Conservation (phyloP, 2,888 invertebrate genomes). For the Sesamia inferens region DNA sequence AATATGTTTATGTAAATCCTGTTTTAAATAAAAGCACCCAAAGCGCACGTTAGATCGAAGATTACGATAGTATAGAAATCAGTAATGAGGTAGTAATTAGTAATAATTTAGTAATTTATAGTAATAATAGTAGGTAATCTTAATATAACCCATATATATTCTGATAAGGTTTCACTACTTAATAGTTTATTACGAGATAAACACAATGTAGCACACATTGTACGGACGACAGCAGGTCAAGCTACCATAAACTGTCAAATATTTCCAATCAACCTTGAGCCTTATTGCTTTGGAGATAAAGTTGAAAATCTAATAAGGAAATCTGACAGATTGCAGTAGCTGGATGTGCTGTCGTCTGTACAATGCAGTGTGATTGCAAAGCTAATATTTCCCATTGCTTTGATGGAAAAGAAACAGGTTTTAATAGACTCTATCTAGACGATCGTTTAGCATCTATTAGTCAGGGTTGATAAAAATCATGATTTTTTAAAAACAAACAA, state of each 20-base stretch:
- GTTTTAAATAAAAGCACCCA: conserved; percentile 30
- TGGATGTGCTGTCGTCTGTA: too few relatives aligned
- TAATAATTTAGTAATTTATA: too few relatives aligned
- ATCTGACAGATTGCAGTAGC: too few relatives aligned
- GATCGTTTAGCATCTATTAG: conserved; percentile 4
- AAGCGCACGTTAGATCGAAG: conserved; percentile 16
- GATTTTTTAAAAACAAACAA: too few relatives aligned
- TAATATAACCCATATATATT: conserved; percentile 9
- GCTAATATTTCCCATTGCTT: conserved; percentile 9
- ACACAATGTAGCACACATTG: conserved; percentile 25
- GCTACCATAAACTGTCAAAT: too few relatives aligned
- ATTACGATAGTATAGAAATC: conserved; percentile 14
- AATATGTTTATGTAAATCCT: conserved; percentile 31
- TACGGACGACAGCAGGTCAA: too few relatives aligned
- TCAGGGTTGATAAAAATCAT: too few relatives aligned
- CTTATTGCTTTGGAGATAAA: too few relatives aligned
- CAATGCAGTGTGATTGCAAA: conserved; percentile 29
- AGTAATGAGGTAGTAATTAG: too few relatives aligned
- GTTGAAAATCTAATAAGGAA: too few relatives aligned
- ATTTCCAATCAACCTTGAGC: too few relatives aligned
- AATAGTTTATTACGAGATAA: conserved; percentile 8
- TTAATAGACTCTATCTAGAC: neutral
- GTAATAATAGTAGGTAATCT: too few relatives aligned
- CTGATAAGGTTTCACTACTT: conserved; percentile 4
- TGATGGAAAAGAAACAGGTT: neutral